Evolutionary conservation across 2,113 vertebrate species (phyloP).

Genomic region (Muntiacus reevesi): DNA sequence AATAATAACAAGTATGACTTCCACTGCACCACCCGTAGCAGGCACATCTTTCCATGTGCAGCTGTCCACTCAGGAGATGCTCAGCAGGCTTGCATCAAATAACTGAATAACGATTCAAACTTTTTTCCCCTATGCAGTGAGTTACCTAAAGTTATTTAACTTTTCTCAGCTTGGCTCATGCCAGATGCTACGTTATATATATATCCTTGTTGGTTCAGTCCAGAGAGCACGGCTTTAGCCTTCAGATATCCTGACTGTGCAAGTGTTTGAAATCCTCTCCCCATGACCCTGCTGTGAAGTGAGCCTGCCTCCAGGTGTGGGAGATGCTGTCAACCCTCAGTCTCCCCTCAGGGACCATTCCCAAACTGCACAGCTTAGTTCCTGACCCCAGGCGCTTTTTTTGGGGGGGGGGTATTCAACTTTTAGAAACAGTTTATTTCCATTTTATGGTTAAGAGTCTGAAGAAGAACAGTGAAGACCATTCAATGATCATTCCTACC

Average conservation of each 20-base stretch:
- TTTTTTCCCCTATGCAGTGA: background rate
- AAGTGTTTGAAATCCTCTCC: background rate
- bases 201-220: background rate
- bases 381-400: background rate
- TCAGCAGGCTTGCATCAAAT: background rate
- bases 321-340: background rate
- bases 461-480: background rate
- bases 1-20: background rate
- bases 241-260: background rate
- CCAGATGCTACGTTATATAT: background rate
- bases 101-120: background rate
- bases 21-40: background rate
- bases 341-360: background rate
- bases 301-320: background rate
- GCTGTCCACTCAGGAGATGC: background rate
- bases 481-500: background rate
- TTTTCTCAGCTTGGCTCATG: background rate
- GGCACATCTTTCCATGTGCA: background rate
- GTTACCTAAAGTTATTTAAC: background rate
- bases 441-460: background rate
- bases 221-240: background rate
- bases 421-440: background rate
- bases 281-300: background rate
- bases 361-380: background rate
- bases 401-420: background rate